Evolutionary conservation across 2,113 vertebrate genomes (phyloP), one percentile per base, ranked within the genome.

Genomic region (Ellobius talpinus): DNA sequence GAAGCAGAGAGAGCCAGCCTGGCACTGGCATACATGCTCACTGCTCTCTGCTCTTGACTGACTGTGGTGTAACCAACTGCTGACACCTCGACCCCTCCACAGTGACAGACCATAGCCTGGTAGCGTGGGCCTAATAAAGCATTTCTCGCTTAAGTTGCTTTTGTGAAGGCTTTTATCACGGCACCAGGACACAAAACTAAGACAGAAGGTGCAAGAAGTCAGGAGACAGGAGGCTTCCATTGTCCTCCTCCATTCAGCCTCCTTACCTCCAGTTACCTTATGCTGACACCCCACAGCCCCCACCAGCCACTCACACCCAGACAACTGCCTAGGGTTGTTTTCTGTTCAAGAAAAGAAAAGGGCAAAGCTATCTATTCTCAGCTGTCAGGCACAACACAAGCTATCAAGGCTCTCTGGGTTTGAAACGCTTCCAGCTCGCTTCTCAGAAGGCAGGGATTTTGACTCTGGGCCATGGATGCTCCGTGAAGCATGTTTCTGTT

Each of bases 381-480:
- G 91, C 93, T 79, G 63, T 42, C 87, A 85, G 96, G 50, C 68
- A 58, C 82, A 79, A 31, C 73, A 55, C 4, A 26, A 65, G 52
- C 88, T 93, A 6, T 42, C 14, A n/a, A 68, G 39, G 55, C 63
- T 31, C n/a, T 47, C 36, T 10, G 87, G 24, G 63, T 74, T 52
- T 74, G 92, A 87, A 78, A 55, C 45, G 14, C 68, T 70, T 94
- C 87, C 26, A 19, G 87, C 58, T 87, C 91, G 47, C 91, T 95
- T 89, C 91, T 96, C 55, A 50, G 90, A 89, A 70, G 76, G 68
- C 87, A 65, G 74, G 24, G 36, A 36, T 95, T 78, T 93, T 97
- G 82, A 91, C 52, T 94, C 55, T 10, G 91, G 84, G 93, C 96
- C 50, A 4, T 19, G 2, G 63, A 61, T 78, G 77, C 87, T 79